Evolutionary conservation across 2,888 invertebrate species (phyloP), one percentile per base, ranked within the genome.

Genomic region (Andrena flavipes): DNA sequence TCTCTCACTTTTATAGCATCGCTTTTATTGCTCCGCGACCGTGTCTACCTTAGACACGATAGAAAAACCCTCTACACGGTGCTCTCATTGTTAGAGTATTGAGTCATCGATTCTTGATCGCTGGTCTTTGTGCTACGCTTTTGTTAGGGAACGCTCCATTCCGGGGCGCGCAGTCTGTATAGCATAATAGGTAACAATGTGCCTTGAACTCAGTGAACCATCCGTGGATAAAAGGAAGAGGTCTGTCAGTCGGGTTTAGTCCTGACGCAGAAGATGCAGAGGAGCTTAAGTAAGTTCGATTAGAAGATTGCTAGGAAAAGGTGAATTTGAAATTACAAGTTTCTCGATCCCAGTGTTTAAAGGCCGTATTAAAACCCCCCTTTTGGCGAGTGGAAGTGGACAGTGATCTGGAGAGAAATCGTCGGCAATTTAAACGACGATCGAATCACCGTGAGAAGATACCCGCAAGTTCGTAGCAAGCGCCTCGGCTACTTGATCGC

Each of bases 361-460:
- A 42, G 42, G 42, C 42, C 16, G 42, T 16, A 16, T 42, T 42
- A 16, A 42, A 42, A 42, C 42, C 42, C 42, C 13, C 33, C 49
- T 60, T 65, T 35, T n/a, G 20, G 29, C 13, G 29, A 62, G 75
- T 63, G 56, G 60, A 42, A 64, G 62, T 68, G 59, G 60, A 71
- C 64, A 30, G 33, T 26, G 48, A 67, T 74, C 51, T 5, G 3
- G 51, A 69, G 73, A 49, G 75, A 83, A 71, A 79, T 84, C 78
- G 59, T 35, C 59, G 64, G 75, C 51, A 77, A 84, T 80, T 71
- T 56, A 35, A 35, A 42, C 42, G 76, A 70, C 33, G 79, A 73
- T 74, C 64, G 70, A 88, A 74, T 65, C 82, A 89, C 76, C 89
- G 90, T 90, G 89, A 90, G 89, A 89, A 89, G 86, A 88, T 70